Evolutionary conservation across 35 echinoderm and acorn worm species (phyloP), one percentile per base, ranked within the genome.

Genomic region (Chiridota heheva): DNA sequence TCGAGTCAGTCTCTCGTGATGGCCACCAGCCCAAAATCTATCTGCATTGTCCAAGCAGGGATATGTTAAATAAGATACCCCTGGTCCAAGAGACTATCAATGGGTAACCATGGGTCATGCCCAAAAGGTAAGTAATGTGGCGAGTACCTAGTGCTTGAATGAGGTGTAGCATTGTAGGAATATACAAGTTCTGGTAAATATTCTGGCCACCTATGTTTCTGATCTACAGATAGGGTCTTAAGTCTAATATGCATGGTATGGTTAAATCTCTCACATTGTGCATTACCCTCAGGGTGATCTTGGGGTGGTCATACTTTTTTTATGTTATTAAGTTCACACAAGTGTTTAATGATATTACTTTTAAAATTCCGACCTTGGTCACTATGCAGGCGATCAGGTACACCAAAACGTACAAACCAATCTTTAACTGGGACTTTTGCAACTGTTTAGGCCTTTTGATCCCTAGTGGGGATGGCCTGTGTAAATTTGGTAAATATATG

Each of bases 401-500:
- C 64, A 28, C 78, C 78, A 82, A 66, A 82, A 20, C 20, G 2
- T 0, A 29, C 25, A 36, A 68, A 82, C 34, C 35, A 64, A 22
- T 82, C 15, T 2, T 27, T 82, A 58, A 45, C 53, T 37, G 67
- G n/a, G 27, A 42, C 43, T 68, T 24, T 29, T 2, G 78, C 60
- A 32, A 55, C 67, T 55, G 78, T 82, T 22, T 47, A 48, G 31
- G 78, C 78, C 64, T 49, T 78, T 30, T 33, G 58, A 42, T 92
- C 73, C 30, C 63, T 60, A 2, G 79, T 84, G 17, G 66, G 90
- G 1, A 93, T 45, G 4, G 90, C 90, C 16, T 84, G 47, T 26
- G 90, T 72, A 36, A 42, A 83, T 77, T 88, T 93, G 26, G 90
- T 88, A 42, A 93, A 93, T 24, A 74, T 58, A 39, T 93, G 70